These are phyloP conservation scores for Aporrectodea caliginosa DNA, from an alignment of 1,140 invertebrate species.

Conservation along the genomic window DNA sequence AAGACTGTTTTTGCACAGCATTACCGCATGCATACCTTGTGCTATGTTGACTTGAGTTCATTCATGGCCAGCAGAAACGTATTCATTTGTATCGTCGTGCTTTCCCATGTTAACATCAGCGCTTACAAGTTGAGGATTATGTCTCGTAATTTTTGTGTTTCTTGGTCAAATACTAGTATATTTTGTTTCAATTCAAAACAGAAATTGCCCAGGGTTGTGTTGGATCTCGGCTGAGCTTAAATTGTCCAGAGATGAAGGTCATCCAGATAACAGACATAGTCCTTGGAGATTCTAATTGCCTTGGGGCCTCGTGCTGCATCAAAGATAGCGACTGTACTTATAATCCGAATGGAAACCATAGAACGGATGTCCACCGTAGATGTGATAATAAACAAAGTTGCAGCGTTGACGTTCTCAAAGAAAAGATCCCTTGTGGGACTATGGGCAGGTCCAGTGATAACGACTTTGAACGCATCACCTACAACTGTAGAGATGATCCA, in stretches of 20 bases:
- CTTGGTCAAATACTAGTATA: too few species aligned
- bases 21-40: too few species aligned
- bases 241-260: neutral
- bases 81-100: too few species aligned
- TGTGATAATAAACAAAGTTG: neutral
- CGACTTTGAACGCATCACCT: neutral
- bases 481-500: neutral
- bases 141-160: too few species aligned
- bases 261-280: neutral
- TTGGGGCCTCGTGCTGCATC: neutral
- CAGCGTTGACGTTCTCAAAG: neutral
- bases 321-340: neutral
- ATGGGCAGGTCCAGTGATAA: neutral
- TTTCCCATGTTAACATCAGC: too few species aligned
- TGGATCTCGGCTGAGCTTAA: neutral
- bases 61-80: too few species aligned
- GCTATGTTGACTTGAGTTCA: too few species aligned
- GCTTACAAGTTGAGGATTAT: too few species aligned
- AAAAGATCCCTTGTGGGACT: neutral
- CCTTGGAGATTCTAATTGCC: neutral
- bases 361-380: neutral
- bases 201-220: neutral
- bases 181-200: too few species aligned
- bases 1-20: too few species aligned
- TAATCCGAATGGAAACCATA: neutral